Evolutionary conservation across 2,113 vertebrate genomes (phyloP), one percentile per base, ranked within the genome.

Genomic region (Cheirogaleus medius): DNA sequence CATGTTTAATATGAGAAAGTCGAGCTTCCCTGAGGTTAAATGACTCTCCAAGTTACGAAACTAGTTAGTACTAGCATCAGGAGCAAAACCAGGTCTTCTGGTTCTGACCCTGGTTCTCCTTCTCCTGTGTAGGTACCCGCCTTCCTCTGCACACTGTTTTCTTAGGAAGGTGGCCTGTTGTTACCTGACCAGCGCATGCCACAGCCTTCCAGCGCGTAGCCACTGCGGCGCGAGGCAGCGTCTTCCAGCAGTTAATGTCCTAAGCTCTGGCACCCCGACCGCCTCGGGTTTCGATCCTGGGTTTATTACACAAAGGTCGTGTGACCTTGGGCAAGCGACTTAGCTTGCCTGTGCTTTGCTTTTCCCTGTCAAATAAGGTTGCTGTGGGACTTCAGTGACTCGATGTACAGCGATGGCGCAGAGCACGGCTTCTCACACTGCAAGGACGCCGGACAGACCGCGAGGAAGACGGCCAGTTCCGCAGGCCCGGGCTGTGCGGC

Each of bases 341-440:
- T 64, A n/a, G 3, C n/a, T 77, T 42, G 9, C 54, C 37, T 52
- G 32, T 49, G 21, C 39, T 74, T 52, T 5, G 6, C 49, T 34
- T 87, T 42, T 20, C n/a, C 23, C 52, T 27, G 32, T 32, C 5
- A 1, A 39, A 25, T 11, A 44, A 76, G 5, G 3, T 14, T 14
- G 11, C 34, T 25, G 1, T 64, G 27, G 39, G 21, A 37, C 44
- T 91, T 54, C 52, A 84, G 52, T 52, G 69, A 63, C 58, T 80
- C 18, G 18, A 11, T 18, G n/a, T 15, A 15, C 69, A 42, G 3
- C 27, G 27, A 17, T 71, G 0, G 0, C 47, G 42, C 5, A 73
- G 37, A 49, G 25, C 20, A 15, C 0, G 0, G 23, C 20, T 69
- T 63, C 23, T 4, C 4, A 17, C 0, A 27, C 7, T 77, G 34